A percentile compares a stretch with the other conserved stretches of the same genome.
Conservation (phyloP, 2,888 invertebrate species). For the Melinopterus prodromus region DNA sequence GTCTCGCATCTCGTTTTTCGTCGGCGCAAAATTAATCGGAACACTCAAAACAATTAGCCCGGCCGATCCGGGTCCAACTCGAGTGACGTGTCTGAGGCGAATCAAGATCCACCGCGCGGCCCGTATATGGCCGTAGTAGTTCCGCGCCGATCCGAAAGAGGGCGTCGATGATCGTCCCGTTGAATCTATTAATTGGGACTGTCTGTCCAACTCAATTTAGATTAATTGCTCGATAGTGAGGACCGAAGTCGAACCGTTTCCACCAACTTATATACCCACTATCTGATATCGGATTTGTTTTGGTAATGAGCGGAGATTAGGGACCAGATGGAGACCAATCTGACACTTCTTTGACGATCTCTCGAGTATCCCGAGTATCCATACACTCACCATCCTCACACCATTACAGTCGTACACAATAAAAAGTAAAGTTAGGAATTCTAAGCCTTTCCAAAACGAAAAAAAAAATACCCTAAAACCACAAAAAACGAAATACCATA, state of each 20-base stretch:
- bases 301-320: slow-evolving; percentile 45
- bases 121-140: neutral
- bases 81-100: neutral
- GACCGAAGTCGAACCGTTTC: slow-evolving; percentile 29
- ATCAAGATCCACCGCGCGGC: neutral
- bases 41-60: neutral
- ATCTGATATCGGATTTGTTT: slow-evolving; percentile 45
- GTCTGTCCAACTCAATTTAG: slow-evolving; percentile 57
- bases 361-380: too few species aligned
- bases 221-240: slow-evolving; percentile 55
- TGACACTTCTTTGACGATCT: slow-evolving; percentile 30
- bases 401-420: too few species aligned
- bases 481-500: too few species aligned
- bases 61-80: neutral
- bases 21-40: neutral
- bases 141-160: neutral
- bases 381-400: too few species aligned
- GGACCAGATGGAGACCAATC: slow-evolving; percentile 35
- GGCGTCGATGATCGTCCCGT: slow-evolving; percentile 20
- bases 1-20: neutral
- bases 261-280: slow-evolving; percentile 35
- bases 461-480: too few species aligned
- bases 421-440: too few species aligned
- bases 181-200: slow-evolving; percentile 56
- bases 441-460: too few species aligned